Evolutionary conservation across 2,113 vertebrate species (phyloP).

Genomic region (Piaya cayana): DNA sequence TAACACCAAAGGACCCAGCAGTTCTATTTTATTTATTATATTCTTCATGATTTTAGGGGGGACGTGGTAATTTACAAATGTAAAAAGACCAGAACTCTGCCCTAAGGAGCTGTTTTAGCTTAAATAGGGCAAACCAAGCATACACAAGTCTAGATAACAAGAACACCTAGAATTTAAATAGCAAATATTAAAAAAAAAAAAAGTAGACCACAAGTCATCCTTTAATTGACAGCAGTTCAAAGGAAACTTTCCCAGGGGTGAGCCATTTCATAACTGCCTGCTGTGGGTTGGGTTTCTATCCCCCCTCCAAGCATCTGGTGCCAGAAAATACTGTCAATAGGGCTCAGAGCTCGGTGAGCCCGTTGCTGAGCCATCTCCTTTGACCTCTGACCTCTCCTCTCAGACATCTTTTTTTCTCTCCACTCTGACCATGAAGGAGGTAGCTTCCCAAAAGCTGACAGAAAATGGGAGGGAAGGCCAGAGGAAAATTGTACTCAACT

Average conservation of each 20-base stretch:
- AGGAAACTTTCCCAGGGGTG: slow-evolving; percentile 17
- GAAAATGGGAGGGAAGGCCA: accelerated
- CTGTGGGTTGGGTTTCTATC: not conserved
- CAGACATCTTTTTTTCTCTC: not conserved
- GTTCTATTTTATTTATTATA: slow-evolving; percentile 1
- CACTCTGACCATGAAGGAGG: accelerated
- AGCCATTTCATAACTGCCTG: not conserved
- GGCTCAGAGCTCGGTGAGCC: accelerated
- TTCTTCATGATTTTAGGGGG: not conserved
- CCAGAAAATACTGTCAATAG: not conserved
- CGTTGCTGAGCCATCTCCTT: not conserved
- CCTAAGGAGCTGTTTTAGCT: slow-evolving; percentile 31
- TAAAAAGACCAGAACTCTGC: slow-evolving; percentile 32
- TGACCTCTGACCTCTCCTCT: not conserved
- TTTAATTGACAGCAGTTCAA: slow-evolving; percentile 55
- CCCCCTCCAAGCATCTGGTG: not conserved
- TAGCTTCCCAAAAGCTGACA: not conserved
- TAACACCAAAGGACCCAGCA: not conserved
- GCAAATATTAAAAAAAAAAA: not conserved
- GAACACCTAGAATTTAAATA: slow-evolving; percentile 46
- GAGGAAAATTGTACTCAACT: not conserved
- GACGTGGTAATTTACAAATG: not conserved
- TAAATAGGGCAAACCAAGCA: slow-evolving; percentile 19
- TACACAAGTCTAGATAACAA: not conserved
- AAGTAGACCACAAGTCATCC: not conserved